Evolutionary conservation across 2,888 invertebrate species (phyloP), one percentile per base, ranked within the genome.

Genomic region (Synergus itoensis): DNA sequence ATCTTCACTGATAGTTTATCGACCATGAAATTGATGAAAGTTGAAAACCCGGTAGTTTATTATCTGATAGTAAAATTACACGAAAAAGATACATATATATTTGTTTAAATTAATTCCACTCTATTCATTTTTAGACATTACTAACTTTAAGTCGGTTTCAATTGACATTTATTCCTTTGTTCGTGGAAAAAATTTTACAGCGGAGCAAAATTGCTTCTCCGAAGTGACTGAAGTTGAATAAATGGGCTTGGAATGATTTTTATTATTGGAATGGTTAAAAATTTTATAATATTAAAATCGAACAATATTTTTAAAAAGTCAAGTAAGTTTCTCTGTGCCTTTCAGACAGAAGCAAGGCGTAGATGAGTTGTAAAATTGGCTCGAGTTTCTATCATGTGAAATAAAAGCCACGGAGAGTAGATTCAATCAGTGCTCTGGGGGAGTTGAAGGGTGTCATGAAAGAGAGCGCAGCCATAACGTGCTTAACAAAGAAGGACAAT

Each of bases 391-490:
- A 64, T 40, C 64, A 64, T 9, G 9, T 64, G 41, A 64, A 40
- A 64, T 64, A 41, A 64, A 64, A 64, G 64, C 64, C 18, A 11
- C 40, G n/a, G 8, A 64, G 69, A 48, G 48, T 73, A 73, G 69
- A 28, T 73, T 48, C 28, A 73, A 53, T 73, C 48, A 64, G 73
- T 12, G 36, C 53, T 73, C 69, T 41, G 21, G 16, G 48, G 28
- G 28, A 69, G 67, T 21, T 43, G 21, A 45, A 69, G 65, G 65
- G 65, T 67, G 65, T 65, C 41, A 65, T 18, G 18, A 65, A 65
- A 11, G 77, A 65, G 65, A 76, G 75, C 40, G 43, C 45, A 69
- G 60, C 63, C 45, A 78, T 67, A 73, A 78, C 11, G 57, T 18
- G 57, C 11, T 40, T 12, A 62, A 62, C 40, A 21, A 63, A 48